phyloP scores from a whole-genome alignment of 1,140 invertebrate species.

The Pogonognathellus flavescens region DNA sequence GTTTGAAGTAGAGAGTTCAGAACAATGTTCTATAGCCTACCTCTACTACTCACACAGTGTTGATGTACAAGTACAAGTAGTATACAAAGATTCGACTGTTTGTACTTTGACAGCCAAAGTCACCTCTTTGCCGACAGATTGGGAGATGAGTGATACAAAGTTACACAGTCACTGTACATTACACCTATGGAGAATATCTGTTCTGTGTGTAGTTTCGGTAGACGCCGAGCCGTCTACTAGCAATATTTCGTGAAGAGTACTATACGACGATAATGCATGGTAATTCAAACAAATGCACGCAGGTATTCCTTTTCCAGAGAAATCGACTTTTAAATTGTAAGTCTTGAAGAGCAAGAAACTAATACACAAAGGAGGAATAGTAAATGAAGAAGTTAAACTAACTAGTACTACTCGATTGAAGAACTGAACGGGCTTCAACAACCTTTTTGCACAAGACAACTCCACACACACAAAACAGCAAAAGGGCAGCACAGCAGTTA shows the following conservation, averaged over 20 bases:
- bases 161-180: neutral
- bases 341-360: no score
- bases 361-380: neutral
- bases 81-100: neutral
- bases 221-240: slow-evolving; percentile 26
- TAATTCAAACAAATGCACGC: no score
- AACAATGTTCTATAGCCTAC: no score
- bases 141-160: neutral
- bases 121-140: neutral
- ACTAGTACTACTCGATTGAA: neutral
- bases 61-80: neutral
- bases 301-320: no score
- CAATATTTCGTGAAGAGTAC: neutral
- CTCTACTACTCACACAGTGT: no score
- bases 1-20: no score
- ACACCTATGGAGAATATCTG: no score
- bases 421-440: neutral
- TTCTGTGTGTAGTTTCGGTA: neutral
- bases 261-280: no score
- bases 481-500: neutral
- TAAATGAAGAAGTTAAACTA: neutral
- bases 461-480: neutral
- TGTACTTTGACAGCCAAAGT: slow-evolving; percentile 1
- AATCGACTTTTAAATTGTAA: no score
- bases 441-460: slow-evolving; percentile 12